A percentile compares a stretch with the other conserved stretches of the same genome.
These are phyloP conservation scores for Campylorhamphus procurvoides DNA, from an alignment of 2,113 vertebrate genomes.

Conservation along the genomic window DNA sequence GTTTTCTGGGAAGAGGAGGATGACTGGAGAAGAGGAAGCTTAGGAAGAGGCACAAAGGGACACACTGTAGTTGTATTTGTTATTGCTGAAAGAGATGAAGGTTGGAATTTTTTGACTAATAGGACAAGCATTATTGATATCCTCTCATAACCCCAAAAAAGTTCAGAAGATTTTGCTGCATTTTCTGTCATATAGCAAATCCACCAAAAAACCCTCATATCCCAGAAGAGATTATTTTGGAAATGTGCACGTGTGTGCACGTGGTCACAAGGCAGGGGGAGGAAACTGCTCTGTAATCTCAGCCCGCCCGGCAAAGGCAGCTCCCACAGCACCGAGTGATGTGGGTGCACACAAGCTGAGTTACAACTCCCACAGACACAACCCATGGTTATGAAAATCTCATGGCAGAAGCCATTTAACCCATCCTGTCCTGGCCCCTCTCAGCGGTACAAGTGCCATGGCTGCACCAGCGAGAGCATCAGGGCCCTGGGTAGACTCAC, in stretches of 20 bases:
- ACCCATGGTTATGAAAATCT: not conserved
- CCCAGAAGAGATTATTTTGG: not conserved
- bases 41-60: not conserved
- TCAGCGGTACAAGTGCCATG: accelerated
- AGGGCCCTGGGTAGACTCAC: accelerated
- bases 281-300: constrained; percentile 35
- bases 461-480: accelerated
- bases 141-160: not conserved
- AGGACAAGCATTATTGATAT: not conserved
- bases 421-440: not conserved
- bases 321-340: constrained; percentile 38
- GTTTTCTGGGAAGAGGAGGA: not conserved
- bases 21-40: not conserved
- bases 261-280: not conserved
- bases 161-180: not conserved
- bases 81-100: not conserved
- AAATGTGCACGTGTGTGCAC: not conserved
- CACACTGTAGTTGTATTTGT: not conserved
- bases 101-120: not conserved
- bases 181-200: not conserved
- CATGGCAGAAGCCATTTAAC: not conserved
- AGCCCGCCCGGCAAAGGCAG: not conserved
- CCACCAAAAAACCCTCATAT: not conserved
- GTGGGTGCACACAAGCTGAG: constrained; percentile 13
- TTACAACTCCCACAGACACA: not conserved